Conservation (phyloP, 2,113 vertebrate species). For the Nestor notabilis region DNA sequence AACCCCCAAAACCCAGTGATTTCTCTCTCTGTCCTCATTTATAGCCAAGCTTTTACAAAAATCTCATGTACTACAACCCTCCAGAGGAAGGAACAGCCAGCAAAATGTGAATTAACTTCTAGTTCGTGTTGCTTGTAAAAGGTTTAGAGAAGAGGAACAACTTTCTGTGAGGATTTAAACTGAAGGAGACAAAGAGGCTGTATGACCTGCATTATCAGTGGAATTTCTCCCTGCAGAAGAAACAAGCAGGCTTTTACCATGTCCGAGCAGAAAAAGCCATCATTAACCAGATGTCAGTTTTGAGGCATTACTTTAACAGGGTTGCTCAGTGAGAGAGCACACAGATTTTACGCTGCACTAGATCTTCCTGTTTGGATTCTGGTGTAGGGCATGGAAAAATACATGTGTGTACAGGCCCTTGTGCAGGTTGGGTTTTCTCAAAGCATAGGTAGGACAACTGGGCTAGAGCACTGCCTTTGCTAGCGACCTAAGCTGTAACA, state of each 20-base stretch:
- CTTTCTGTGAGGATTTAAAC: not conserved
- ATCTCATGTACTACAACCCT: not conserved
- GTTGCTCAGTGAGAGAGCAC: not conserved
- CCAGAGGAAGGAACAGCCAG: not conserved
- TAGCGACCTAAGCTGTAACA: not conserved
- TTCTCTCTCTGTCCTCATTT: not conserved
- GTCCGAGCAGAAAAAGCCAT: not conserved
- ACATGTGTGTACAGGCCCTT: not conserved
- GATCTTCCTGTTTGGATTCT: not conserved
- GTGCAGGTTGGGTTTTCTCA: not conserved
- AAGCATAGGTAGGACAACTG: not conserved
- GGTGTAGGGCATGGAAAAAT: not conserved
- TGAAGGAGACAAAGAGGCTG: not conserved
- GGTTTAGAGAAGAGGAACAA: not conserved
- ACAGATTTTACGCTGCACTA: not conserved
- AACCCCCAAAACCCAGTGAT: not conserved
- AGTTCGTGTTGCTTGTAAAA: not conserved
- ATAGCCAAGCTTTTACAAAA: not conserved
- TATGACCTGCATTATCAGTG: not conserved
- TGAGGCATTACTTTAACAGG: not conserved
- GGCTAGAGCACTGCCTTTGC: not conserved
- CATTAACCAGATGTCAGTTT: not conserved
- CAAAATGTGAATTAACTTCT: not conserved
- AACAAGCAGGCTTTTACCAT: not conserved
- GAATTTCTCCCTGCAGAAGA: not conserved